These are phyloP conservation scores for Spizaetus ornatus DNA, from an alignment of 2,113 vertebrate species.

Conservation along the genomic window DNA sequence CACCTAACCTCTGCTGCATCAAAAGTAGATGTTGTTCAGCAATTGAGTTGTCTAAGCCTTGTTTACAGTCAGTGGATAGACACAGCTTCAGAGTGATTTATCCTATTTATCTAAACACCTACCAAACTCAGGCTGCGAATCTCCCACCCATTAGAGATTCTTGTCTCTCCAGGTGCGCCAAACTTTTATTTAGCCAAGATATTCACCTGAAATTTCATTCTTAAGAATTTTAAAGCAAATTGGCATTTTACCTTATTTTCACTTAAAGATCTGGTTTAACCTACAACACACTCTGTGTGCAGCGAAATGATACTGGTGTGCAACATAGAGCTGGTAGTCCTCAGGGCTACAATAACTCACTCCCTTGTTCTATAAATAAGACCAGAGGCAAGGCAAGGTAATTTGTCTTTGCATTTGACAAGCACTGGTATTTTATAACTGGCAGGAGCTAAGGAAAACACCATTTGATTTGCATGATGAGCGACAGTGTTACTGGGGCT, in stretches of 20 bases:
- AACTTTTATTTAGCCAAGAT: not conserved
- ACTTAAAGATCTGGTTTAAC: not conserved
- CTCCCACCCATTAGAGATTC: not conserved
- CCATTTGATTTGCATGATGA: slow-evolving; percentile 52
- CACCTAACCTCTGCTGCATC: not conserved
- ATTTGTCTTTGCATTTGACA: slow-evolving; percentile 40
- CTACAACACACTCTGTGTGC: not conserved
- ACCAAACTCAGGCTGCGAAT: not conserved
- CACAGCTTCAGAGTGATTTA: not conserved
- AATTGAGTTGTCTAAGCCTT: not conserved
- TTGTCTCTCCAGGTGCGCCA: not conserved
- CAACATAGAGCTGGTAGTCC: not conserved
- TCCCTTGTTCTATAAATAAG: not conserved
- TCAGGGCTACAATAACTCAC: not conserved
- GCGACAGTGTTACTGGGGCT: not conserved
- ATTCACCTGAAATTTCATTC: not conserved
- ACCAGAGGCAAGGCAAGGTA: not conserved
- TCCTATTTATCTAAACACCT: not conserved
- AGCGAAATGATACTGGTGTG: not conserved
- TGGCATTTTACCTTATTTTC: not conserved
- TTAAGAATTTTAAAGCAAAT: not conserved
- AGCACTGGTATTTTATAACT: not conserved
- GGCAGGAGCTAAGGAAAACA: not conserved
- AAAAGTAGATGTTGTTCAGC: not conserved
- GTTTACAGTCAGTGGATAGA: not conserved